Evolutionary conservation across 2,113 vertebrate genomes (phyloP), one percentile per base, ranked within the genome.

Genomic region (Leptocoma aspasia): DNA sequence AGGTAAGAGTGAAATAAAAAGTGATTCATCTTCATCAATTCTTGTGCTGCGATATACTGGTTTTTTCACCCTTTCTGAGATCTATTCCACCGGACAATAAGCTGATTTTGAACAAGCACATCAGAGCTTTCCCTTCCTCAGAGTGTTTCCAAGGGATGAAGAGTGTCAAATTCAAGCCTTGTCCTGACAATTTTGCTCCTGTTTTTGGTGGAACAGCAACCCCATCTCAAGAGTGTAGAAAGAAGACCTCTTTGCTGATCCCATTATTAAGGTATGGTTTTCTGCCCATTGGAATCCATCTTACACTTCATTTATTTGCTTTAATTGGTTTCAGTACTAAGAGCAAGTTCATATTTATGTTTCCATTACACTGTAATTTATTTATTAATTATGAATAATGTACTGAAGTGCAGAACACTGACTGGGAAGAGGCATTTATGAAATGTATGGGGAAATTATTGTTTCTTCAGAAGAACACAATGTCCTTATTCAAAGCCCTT

Each of bases 381-480:
- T 89, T 92, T 91, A 90, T 91, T 94, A 93, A 88, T 49, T 75
- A 82, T 85, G 66, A 92, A 61, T 91, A 91, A 91, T 47, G 70
- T 18, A 56, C 70, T n/a, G 13, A 94, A 85, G 66, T 64, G 49
- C 37, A 88, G 37, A 76, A 61, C 49, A 79, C 49, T 68, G 84
- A 56, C 57, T 72, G 41, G 69, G 33, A 91, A 89, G 44, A 68
- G 35, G 14, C 31, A 47, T 63, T 91, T 83, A 47, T 89, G 68
- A 84, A 82, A 68, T 64, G 37, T 39, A 78, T 9, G 2, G 52
- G 65, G 44, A 78, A 84, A 95, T 76, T 61, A 72, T 42, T 90
- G 44, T 89, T 94, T 59, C 70, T 94, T 68, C 45, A 44, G 70
- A 84, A 87, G 77, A 88, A 69, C 66, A 82, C 76, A 72, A 18